These are phyloP conservation scores for Thinocorus orbignyianus DNA, from an alignment of 2,113 vertebrate species.

Conservation along the genomic window DNA sequence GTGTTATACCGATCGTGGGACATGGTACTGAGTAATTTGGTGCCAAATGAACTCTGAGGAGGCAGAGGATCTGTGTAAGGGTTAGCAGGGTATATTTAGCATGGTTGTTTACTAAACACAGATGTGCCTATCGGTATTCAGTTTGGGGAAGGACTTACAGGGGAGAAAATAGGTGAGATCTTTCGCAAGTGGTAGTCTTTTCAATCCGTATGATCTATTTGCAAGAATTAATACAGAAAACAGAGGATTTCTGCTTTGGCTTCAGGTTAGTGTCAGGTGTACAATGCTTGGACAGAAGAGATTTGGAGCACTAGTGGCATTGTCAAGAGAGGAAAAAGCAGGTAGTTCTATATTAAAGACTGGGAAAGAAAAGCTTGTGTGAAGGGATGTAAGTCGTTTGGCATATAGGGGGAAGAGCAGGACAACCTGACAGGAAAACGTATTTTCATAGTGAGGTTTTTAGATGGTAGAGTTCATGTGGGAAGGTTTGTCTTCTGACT, in stretches of 20 bases:
- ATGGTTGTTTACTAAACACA: not conserved
- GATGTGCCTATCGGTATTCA: not conserved
- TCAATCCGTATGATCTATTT: not conserved
- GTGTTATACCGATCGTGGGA: accelerated
- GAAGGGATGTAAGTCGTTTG: not conserved
- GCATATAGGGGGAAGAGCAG: not conserved
- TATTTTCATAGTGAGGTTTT: not conserved
- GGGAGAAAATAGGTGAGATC: not conserved
- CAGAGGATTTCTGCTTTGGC: not conserved
- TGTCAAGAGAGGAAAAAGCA: not conserved
- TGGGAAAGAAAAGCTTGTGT: not conserved
- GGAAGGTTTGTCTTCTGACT: not conserved
- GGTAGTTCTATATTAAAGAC: not conserved
- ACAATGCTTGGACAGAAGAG: not conserved
- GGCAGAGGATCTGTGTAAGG: not conserved
- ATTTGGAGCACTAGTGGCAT: not conserved
- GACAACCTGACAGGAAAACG: not conserved
- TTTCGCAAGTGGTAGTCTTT: not conserved
- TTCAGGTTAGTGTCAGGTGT: not conserved
- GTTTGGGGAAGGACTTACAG: not conserved
- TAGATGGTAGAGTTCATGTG: not conserved
- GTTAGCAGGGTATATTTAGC: not conserved
- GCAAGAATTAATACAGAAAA: not conserved
- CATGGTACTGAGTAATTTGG: not conserved
- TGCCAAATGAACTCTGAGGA: not conserved